phyloP scores from a whole-genome alignment of 2,888 invertebrate species.

The Steinernema scapterisci region DNA sequence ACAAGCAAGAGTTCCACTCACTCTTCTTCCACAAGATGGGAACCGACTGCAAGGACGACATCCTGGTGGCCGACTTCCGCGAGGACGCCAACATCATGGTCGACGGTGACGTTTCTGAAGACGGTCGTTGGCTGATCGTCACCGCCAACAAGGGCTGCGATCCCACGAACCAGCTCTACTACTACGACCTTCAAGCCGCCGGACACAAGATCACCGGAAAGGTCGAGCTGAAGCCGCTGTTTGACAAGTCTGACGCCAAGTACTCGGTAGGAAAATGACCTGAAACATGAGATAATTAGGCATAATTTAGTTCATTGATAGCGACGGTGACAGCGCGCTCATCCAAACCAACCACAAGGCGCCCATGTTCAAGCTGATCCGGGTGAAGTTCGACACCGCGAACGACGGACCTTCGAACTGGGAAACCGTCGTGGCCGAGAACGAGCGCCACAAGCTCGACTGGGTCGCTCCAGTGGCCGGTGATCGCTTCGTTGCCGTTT shows the following conservation, averaged over 20 bases:
- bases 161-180: constrained; percentile 76
- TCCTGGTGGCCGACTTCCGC: constrained; percentile 75
- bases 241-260: constrained; percentile 88
- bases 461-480: constrained; percentile 84
- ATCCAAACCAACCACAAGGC: constrained; percentile 92
- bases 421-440: constrained; percentile 82
- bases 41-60: constrained; percentile 83
- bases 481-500: constrained; percentile 85
- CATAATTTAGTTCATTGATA: constrained; percentile 81
- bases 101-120: constrained; percentile 81
- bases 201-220: constrained; percentile 69
- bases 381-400: constrained; percentile 73
- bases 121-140: constrained; percentile 85
- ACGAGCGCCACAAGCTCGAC: constrained; percentile 84
- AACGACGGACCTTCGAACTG: constrained; percentile 73
- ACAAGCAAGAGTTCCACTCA: constrained; percentile 85
- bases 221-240: constrained; percentile 80
- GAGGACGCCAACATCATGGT: constrained; percentile 47
- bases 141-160: constrained; percentile 82
- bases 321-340: constrained; percentile 78
- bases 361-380: constrained; percentile 85
- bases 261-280: constrained; percentile 77
- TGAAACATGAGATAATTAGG: background rate
- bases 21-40: constrained; percentile 88
- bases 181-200: constrained; percentile 75